A percentile compares a stretch with the other conserved stretches of the same genome.
These are phyloP conservation scores for Cosmopolites sordidus DNA, from an alignment of 2,888 invertebrate species.

Conservation along the genomic window DNA sequence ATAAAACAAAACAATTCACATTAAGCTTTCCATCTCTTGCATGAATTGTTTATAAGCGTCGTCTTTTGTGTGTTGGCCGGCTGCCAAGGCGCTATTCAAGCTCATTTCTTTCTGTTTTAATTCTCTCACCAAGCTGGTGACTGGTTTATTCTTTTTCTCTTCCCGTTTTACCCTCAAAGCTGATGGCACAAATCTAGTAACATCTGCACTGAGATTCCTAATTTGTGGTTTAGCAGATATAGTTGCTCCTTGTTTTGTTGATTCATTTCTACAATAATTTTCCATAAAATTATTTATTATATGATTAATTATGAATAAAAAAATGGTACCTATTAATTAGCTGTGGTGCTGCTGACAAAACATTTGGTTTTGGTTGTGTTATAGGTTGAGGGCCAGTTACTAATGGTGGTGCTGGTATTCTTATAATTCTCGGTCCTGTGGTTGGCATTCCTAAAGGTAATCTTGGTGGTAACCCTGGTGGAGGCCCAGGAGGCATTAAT, in stretches of 20 bases:
- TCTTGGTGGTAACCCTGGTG: constrained; percentile 56
- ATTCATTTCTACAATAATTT: constrained; percentile 41
- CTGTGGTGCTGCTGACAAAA: constrained; percentile 77
- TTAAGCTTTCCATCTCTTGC: constrained; percentile 82
- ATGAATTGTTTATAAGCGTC: constrained; percentile 98
- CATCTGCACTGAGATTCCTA: constrained; percentile 86
- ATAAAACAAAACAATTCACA: constrained; percentile 11
- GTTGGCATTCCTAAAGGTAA: constrained; percentile 52
- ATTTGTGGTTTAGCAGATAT: constrained; percentile 97
- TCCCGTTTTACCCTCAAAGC: constrained; percentile 87
- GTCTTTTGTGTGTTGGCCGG: constrained; percentile 73
- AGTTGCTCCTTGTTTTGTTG: constrained; percentile 62
- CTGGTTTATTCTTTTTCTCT: constrained; percentile 63
- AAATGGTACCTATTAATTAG: constrained; percentile 62
- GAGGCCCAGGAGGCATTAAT: constrained; percentile 55
- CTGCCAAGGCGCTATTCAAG: constrained; percentile 40
- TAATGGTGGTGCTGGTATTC: constrained; percentile 40
- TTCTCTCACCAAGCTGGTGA: constrained; percentile 53
- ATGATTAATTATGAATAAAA: background rate
- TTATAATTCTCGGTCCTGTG: constrained; percentile 51
- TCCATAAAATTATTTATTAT: no score
- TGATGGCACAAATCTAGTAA: constrained; percentile 92
- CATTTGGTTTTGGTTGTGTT: constrained; percentile 54
- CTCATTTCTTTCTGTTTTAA: constrained; percentile 52
- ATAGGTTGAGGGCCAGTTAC: constrained; percentile 22